Percentiles rank a stretch among this genome's conserved stretches.
Conservation (phyloP, 2,113 vertebrate species). For the Rostratula benghalensis region DNA sequence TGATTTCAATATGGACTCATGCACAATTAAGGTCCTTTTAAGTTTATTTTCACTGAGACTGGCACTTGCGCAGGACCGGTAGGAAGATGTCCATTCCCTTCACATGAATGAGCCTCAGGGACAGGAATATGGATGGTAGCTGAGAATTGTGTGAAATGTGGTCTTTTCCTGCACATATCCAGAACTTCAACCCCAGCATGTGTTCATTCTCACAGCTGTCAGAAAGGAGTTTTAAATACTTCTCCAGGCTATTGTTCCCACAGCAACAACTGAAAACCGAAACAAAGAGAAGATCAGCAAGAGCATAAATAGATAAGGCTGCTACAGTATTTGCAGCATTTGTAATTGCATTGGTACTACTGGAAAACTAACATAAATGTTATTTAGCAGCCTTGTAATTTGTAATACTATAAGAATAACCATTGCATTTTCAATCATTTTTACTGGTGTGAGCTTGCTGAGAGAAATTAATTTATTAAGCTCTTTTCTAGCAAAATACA, state of each 20-base stretch:
- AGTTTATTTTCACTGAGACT: neutral
- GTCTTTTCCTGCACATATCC: neutral
- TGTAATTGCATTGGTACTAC: neutral
- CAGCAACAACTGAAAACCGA: slow-evolving; percentile 3
- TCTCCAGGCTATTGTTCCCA: neutral
- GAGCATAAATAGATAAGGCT: neutral
- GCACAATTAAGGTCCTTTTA: neutral
- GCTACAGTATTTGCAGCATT: neutral
- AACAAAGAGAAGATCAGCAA: neutral
- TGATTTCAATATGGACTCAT: neutral
- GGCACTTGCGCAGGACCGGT: neutral
- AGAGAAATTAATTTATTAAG: neutral
- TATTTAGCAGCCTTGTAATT: neutral
- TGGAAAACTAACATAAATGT: neutral
- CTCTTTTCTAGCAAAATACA: neutral
- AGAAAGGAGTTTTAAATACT: neutral
- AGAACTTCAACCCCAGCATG: neutral
- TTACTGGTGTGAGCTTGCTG: neutral
- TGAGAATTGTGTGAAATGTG: neutral
- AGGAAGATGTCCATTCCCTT: neutral
- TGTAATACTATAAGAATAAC: neutral
- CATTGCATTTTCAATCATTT: neutral
- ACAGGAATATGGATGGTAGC: neutral
- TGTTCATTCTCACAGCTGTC: neutral
- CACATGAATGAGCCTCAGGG: neutral